Conservation (phyloP, 2,113 vertebrate species). For the Nycticebus coucang region DNA sequence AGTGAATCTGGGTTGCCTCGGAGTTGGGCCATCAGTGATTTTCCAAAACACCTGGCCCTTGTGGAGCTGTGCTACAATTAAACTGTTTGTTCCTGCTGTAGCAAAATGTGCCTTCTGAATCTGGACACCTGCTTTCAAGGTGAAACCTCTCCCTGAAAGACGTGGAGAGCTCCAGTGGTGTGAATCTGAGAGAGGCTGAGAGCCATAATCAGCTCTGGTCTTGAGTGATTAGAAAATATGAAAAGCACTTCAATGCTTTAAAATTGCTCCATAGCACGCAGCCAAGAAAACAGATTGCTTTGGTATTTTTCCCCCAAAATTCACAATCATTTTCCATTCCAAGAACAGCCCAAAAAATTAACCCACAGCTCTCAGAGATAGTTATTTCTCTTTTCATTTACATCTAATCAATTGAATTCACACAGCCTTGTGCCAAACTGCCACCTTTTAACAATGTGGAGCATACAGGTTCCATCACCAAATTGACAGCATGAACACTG, state of each 20-base stretch:
- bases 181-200: slow-evolving; percentile 14
- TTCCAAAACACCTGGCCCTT: slow-evolving; percentile 49
- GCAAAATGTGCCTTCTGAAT: slow-evolving; percentile 50
- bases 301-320: slow-evolving; percentile 59
- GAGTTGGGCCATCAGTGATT: slow-evolving; percentile 48
- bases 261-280: slow-evolving; percentile 41
- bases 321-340: slow-evolving; percentile 66
- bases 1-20: background rate
- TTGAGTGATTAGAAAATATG: slow-evolving; percentile 42
- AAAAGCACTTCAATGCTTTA: slow-evolving; percentile 55
- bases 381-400: slow-evolving; percentile 61
- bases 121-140: slow-evolving; percentile 44
- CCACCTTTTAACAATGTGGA: slow-evolving; percentile 43
- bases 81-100: slow-evolving; percentile 61
- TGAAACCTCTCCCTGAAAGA: slow-evolving; percentile 64
- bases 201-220: slow-evolving; percentile 50
- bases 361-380: slow-evolving; percentile 62
- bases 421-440: background rate
- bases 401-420: slow-evolving; percentile 61
- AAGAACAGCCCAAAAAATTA: slow-evolving; percentile 60
- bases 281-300: slow-evolving; percentile 71
- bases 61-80: slow-evolving; percentile 34
- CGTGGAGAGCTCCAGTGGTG: background rate
- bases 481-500: background rate
- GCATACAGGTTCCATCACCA: background rate